These are phyloP conservation scores for Scaptodrosophila lebanonensis DNA, from an alignment of 1,140 invertebrate genomes.

Conservation along the genomic window DNA sequence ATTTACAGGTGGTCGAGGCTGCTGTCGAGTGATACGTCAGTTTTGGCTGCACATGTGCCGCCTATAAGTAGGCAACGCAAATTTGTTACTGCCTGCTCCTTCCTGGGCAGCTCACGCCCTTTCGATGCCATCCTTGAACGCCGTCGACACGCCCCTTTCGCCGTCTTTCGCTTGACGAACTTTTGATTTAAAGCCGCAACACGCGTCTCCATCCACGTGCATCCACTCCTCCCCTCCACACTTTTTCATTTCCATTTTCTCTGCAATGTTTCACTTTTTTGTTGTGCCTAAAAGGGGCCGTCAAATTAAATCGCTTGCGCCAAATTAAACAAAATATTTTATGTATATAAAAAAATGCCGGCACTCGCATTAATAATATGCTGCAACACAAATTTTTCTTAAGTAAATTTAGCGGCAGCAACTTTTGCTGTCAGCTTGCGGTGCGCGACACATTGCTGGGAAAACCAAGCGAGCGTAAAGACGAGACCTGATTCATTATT, in stretches of 20 bases:
- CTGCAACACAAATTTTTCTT: slow-evolving; percentile 38
- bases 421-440: slow-evolving; percentile 18
- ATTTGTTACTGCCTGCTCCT: slow-evolving; percentile 23
- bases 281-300: no score
- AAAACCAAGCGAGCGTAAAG: no score
- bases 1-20: slow-evolving; percentile 58
- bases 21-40: slow-evolving; percentile 52
- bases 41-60: slow-evolving; percentile 16
- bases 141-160: no score
- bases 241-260: no score
- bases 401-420: slow-evolving; percentile 53
- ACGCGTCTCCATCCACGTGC: slow-evolving; percentile 24
- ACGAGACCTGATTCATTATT: no score
- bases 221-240: no score
- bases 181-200: slow-evolving; percentile 51
- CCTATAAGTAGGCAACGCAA: not conserved
- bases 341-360: slow-evolving; percentile 28
- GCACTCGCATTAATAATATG: slow-evolving; percentile 39
- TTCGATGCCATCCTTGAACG: no score
- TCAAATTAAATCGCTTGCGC: slow-evolving; percentile 51
- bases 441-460: slow-evolving; percentile 2
- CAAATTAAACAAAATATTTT: slow-evolving; percentile 58
- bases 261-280: no score
- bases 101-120: no score
- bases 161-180: slow-evolving; percentile 35